Evolutionary conservation across 2,888 invertebrate species (phyloP).

Genomic region (Agrochola litura): DNA sequence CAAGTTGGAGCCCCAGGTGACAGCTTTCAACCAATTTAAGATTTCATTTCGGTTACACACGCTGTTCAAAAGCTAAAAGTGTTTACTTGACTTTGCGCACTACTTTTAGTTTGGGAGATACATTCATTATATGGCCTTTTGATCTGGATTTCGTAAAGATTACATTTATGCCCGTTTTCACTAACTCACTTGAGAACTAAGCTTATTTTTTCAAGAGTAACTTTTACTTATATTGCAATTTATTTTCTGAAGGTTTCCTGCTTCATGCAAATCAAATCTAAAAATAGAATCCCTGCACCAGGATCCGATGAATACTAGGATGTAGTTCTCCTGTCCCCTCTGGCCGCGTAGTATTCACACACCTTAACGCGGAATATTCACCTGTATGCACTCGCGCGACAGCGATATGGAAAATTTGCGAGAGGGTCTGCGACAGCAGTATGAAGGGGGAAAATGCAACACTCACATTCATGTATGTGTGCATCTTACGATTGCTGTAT

Average conservation of each 20-base stretch:
- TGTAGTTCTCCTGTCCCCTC: background rate
- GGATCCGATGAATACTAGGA: conserved; percentile 6
- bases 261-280: background rate
- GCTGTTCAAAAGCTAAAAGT: background rate
- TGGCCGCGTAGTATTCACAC: background rate
- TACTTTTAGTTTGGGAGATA: background rate
- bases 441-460: background rate
- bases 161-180: too few relatives aligned
- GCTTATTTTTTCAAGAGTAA: background rate
- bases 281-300: conserved; percentile 9
- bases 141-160: too few relatives aligned
- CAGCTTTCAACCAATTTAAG: background rate
- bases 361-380: background rate
- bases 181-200: too few relatives aligned
- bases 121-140: too few relatives aligned
- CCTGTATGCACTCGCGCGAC: background rate
- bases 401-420: background rate
- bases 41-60: background rate
- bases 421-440: background rate
- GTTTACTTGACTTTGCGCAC: background rate
- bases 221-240: background rate
- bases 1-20: background rate
- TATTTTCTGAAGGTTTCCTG: background rate
- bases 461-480: background rate
- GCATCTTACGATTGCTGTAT: background rate